These are phyloP conservation scores for Probaryconus sp. DNA, from an alignment of 1,140 invertebrate species.

Conservation along the genomic window DNA sequence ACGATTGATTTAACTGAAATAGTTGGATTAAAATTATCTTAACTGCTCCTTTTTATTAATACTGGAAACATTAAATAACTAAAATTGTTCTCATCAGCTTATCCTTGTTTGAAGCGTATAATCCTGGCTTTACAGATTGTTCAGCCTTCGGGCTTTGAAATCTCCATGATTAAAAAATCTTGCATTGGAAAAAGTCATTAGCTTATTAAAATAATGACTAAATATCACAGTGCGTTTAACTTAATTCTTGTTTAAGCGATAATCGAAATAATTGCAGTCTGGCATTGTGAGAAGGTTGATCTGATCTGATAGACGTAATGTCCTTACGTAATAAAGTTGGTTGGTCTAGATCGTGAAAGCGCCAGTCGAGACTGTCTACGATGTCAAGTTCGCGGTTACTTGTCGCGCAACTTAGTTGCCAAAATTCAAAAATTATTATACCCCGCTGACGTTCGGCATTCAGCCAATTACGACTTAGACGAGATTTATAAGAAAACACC, in stretches of 20 bases:
- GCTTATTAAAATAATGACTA: constrained; percentile 47
- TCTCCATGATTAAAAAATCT: constrained; percentile 44
- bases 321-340: constrained; percentile 11
- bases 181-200: constrained; percentile 13
- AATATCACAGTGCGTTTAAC: constrained; percentile 34
- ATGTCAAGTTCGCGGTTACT: constrained; percentile 53
- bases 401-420: constrained; percentile 24
- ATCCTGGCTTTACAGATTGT: too few species aligned
- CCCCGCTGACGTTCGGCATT: constrained; percentile 12
- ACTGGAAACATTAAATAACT: too few species aligned
- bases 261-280: constrained; percentile 37
- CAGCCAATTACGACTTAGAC: constrained; percentile 11
- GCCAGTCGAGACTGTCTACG: constrained; percentile 24
- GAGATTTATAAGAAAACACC: constrained; percentile 4
- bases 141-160: too few species aligned
- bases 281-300: constrained; percentile 9
- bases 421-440: constrained; percentile 26
- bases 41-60: too few species aligned
- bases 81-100: too few species aligned
- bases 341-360: constrained; percentile 33
- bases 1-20: too few species aligned
- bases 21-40: too few species aligned
- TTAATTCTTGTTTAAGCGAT: constrained; percentile 27
- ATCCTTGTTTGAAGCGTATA: too few species aligned
- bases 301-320: constrained; percentile 3